A percentile compares a stretch with the other conserved stretches of the same genome.
Evolutionary conservation across 2,113 vertebrate genomes (phyloP).

Genomic region (Sciurus niger): DNA sequence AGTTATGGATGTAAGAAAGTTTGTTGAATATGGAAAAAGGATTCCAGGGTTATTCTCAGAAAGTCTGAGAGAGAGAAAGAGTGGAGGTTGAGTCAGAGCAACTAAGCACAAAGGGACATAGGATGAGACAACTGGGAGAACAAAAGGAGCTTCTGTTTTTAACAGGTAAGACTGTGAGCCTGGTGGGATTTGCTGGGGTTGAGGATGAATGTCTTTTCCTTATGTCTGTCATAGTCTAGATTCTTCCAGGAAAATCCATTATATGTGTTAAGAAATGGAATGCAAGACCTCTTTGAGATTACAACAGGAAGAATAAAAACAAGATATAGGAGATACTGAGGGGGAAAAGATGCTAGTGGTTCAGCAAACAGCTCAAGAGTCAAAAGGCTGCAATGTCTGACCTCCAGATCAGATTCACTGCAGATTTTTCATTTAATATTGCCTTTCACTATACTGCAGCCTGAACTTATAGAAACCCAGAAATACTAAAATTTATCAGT

Average conservation of each 20-base stretch:
- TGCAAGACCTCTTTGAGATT: background rate
- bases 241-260: background rate
- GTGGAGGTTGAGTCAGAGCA: background rate
- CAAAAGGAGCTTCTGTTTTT: background rate
- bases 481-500: background rate
- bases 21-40: background rate
- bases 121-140: background rate
- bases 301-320: background rate
- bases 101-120: background rate
- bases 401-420: background rate
- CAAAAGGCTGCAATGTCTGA: constrained; percentile 6
- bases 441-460: rapidly evolving
- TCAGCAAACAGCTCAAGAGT: background rate
- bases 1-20: background rate
- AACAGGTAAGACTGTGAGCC: background rate
- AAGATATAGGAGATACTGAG: background rate
- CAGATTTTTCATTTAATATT: background rate
- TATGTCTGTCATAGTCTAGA: background rate
- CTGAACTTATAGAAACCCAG: background rate
- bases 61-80: background rate
- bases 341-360: too few species aligned
- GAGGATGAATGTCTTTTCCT: background rate
- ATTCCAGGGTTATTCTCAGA: background rate
- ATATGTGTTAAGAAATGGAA: background rate
- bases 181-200: background rate